phyloP scores from a whole-genome alignment of 1,140 invertebrate genomes.

The Drosophila ficusphila region DNA sequence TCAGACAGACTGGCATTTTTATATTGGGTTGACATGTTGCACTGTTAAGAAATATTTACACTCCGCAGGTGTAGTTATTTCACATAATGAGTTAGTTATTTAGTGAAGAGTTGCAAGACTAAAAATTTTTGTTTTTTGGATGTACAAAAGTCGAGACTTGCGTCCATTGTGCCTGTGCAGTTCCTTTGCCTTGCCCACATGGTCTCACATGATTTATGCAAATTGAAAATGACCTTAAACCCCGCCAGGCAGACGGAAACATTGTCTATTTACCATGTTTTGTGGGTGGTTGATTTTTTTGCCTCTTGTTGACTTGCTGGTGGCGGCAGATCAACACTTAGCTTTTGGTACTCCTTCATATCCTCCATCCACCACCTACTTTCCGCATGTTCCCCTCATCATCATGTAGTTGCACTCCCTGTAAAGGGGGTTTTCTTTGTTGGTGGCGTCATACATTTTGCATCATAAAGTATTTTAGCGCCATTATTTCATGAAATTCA shows the following conservation, averaged over 20 bases:
- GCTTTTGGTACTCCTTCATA: conserved; percentile 28
- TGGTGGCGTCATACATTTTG: conserved; percentile 56
- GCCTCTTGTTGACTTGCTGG: conserved; percentile 68
- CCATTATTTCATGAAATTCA: conserved; percentile 77
- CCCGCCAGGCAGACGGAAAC: conserved; percentile 47
- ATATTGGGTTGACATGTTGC: no score
- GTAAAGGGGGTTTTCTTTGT: conserved; percentile 26
- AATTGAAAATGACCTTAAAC: conserved; percentile 79
- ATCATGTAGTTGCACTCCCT: conserved; percentile 33
- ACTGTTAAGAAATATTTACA: no score
- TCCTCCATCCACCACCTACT: not conserved
- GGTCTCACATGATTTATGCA: conserved; percentile 74
- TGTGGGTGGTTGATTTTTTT: conserved; percentile 45
- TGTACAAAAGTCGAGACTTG: no score
- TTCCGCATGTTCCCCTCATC: conserved; percentile 1
- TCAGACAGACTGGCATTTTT: no score
- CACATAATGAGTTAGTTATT: no score
- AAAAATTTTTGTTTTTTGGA: no score
- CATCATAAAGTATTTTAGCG: conserved; percentile 75
- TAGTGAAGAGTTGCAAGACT: no score
- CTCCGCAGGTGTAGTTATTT: no score
- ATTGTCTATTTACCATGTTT: conserved; percentile 65
- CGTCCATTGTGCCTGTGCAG: not conserved
- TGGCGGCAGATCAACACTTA: conserved; percentile 68
- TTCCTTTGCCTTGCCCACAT: conserved; percentile 17